A percentile compares a stretch with the other conserved stretches of the same genome.
Conservation (phyloP, 2,113 vertebrate species). For the Peromyscus polionotus region DNA sequence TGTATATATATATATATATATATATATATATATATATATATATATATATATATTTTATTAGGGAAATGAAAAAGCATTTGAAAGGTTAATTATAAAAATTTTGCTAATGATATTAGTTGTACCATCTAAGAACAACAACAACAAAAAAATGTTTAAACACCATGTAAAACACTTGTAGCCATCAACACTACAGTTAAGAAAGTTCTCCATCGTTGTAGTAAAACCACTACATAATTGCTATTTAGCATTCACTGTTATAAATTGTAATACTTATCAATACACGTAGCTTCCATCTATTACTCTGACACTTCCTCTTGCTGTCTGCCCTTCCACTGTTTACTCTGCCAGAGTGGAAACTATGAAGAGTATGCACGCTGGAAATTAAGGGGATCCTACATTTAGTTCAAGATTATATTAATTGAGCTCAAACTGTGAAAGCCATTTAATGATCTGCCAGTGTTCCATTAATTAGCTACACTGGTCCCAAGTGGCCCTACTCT, state of each 20-base stretch:
- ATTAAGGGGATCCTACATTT: background rate
- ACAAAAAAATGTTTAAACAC: background rate
- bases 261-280: background rate
- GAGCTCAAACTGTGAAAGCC: background rate
- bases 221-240: background rate
- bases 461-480: background rate
- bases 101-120: background rate
- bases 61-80: background rate
- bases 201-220: background rate
- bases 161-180: background rate
- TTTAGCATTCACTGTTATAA: background rate
- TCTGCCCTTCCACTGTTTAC: background rate
- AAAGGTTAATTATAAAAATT: background rate
- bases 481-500: background rate
- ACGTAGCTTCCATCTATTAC: background rate
- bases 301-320: background rate
- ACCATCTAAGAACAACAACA: background rate
- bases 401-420: slow-evolving; percentile 18
- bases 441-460: slow-evolving; percentile 9
- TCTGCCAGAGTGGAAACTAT: background rate
- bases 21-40: no score
- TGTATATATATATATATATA: no score
- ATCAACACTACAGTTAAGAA: background rate
- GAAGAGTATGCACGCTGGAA: background rate
- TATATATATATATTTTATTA: background rate